Conservation (phyloP, 2,797 vertebrate species). For the Synanceia verrucosa region DNA sequence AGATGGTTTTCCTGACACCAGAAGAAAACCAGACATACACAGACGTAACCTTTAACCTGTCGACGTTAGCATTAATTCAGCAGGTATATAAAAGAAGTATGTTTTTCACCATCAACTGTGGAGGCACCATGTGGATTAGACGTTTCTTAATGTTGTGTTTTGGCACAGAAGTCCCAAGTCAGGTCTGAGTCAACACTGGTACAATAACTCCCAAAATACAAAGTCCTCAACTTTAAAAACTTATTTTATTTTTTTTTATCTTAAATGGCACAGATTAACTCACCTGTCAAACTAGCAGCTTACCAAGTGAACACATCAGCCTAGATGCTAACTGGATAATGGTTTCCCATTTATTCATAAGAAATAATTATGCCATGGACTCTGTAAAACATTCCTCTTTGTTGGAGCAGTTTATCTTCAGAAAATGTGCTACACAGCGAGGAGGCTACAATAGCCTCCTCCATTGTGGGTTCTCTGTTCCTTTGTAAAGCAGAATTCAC, state of each 20-base stretch:
- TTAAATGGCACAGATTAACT: too few relatives aligned
- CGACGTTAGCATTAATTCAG: constrained; percentile 46
- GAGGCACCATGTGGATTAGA: constrained; percentile 22
- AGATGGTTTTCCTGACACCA: constrained; percentile 12
- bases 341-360: not conserved
- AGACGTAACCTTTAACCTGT: not conserved
- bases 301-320: not conserved
- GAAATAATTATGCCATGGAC: not conserved
- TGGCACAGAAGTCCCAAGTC: not conserved
- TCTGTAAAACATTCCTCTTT: not conserved
- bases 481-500: not conserved
- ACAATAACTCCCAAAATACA: not conserved
- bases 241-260: not conserved
- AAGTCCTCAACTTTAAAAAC: not conserved
- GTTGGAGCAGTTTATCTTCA: not conserved
- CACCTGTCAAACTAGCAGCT: too few relatives aligned
- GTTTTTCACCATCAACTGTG: constrained; percentile 60
- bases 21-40: not conserved
- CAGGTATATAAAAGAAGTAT: constrained; percentile 29
- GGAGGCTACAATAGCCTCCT: not conserved
- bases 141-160: constrained; percentile 21
- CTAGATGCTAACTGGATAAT: not conserved
- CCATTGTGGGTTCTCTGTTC: not conserved
- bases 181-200: not conserved
- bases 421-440: not conserved